Evolutionary conservation across 2,888 invertebrate genomes (phyloP), one percentile per base, ranked within the genome.

Genomic region (Thymelicus sylvestris): DNA sequence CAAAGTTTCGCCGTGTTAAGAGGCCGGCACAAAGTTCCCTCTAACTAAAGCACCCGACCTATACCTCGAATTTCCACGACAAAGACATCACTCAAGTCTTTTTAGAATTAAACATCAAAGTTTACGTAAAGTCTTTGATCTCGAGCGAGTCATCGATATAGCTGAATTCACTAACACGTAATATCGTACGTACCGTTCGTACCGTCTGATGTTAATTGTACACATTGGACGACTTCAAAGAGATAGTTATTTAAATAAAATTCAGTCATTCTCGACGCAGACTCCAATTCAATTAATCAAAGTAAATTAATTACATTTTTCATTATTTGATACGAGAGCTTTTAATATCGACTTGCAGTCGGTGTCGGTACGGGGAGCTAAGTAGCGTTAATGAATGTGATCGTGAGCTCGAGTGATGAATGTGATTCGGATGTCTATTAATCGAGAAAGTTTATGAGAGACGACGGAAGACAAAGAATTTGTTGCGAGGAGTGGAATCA

Each of bases 81-180:
- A 86, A 87, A 88, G 88, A 85, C 86, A 89, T 82, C 84, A 85
- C 83, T 87, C 88, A 85, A 87, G 84, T 82, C 83, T 84, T 85
- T 86, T 83, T 81, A 82, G 83, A 87, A 89, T 90, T 85, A 86
- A 89, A 91, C 91, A 89, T 92, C 91, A 91, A 92, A 91, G 91
- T 83, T 81, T 83, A 84, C 86, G 83, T 74, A 79, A 82, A 84
- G 77, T 79, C 87, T 91, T 92, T 91, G 91, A 91, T 90, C 86
- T 90, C 80, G 80, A 85, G 84, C 84, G 84, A 66, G 84, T 87
- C 88, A 89, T 90, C 90, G 86, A 89, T 88, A 86, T 87, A 85
- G 84, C 83, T 83, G 87, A 86, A 86, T 86, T 85, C 78, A 77
- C 79, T 79, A 77, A 79, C 77, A 77, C 79, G 78, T 79, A 78